Evolutionary conservation across 2,797 vertebrate species (phyloP).

Genomic region (Saxicola maurus): DNA sequence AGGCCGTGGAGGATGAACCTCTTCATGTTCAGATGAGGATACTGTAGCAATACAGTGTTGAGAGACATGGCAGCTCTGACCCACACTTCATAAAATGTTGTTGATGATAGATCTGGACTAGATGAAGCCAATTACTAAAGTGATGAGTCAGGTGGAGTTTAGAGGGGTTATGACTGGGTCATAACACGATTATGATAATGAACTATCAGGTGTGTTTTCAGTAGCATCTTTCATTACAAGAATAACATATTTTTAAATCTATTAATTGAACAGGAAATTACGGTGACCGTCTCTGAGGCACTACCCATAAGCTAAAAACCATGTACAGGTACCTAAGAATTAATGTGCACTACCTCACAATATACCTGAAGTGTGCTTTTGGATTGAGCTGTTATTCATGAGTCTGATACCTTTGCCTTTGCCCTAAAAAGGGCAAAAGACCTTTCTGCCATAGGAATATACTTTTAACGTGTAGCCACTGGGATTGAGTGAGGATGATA

Average conservation of each 20-base stretch:
- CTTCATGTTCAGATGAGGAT: conserved; percentile 4
- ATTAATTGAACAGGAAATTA: conserved; percentile 8
- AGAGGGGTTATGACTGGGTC: conserved; percentile 21
- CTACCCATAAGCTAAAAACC: background rate
- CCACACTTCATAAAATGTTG: conserved; percentile 10
- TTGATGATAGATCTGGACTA: background rate
- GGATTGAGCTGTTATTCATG: background rate
- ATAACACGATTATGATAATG: background rate
- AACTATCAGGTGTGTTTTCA: conserved; percentile 10
- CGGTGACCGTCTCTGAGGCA: background rate
- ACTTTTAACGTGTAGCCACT: background rate
- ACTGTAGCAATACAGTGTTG: background rate
- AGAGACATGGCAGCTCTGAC: conserved; percentile 31
- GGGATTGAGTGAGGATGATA: background rate
- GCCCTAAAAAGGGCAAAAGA: background rate
- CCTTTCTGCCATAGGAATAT: background rate
- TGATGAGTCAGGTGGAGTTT: conserved; percentile 12
- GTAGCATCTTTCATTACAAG: conserved; percentile 25
- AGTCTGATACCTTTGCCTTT: background rate
- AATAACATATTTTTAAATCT: background rate
- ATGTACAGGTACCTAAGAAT: background rate
- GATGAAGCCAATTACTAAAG: conserved; percentile 36
- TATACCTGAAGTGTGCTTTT: background rate
- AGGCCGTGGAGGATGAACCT: background rate
- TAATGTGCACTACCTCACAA: background rate